Evolutionary conservation across 2,888 invertebrate genomes (phyloP), one percentile per base, ranked within the genome.

Genomic region (Lottia scabra): DNA sequence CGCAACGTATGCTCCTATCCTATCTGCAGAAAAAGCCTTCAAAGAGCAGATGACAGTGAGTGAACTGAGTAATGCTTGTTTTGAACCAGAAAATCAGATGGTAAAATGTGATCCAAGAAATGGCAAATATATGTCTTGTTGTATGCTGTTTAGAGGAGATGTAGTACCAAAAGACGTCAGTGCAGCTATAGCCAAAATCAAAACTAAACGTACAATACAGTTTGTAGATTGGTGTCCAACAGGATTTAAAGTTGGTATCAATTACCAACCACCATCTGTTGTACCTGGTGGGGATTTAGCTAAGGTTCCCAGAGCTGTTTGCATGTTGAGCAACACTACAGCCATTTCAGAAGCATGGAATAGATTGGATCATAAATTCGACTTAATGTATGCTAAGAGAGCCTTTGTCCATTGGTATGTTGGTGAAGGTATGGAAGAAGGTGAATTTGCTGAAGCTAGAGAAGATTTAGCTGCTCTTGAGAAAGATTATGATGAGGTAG

Each of bases 11-110:
- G 96, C 96, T 27, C 96, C 96, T n/a, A 95, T 97, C 86, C 95
- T 97, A 90, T 95, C 96, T 0, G 95, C 96, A 74, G 96, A 96
- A 91, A 96, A 96, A 91, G 97, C 96, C 13, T 96, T 96, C 92
- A 96, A 97, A 89, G 96, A 97, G 90, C 96, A 96, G 75, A 75
- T 87, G 56, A 83, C 86, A 16, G 86, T 87, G 26, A 80, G 87
- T 44, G 86, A 87, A 74, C 85, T 87, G 64, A 87, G 87, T 44
- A 86, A 86, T 72, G 85, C 86, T 26, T 83, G 84, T 73, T 87
- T 87, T 72, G 86, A 87, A 76, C 86, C 86, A 67, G 83, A 83
- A 65, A 87, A 86, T 75, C 86, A 86, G 76, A 87, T 89, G 88
- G 88, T 87, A 19, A 88, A 88, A 78, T 88, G 88, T 77, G 88